phyloP scores from a whole-genome alignment of 2,113 vertebrate species.

The Gnathonemus echidnorhynchus region DNA sequence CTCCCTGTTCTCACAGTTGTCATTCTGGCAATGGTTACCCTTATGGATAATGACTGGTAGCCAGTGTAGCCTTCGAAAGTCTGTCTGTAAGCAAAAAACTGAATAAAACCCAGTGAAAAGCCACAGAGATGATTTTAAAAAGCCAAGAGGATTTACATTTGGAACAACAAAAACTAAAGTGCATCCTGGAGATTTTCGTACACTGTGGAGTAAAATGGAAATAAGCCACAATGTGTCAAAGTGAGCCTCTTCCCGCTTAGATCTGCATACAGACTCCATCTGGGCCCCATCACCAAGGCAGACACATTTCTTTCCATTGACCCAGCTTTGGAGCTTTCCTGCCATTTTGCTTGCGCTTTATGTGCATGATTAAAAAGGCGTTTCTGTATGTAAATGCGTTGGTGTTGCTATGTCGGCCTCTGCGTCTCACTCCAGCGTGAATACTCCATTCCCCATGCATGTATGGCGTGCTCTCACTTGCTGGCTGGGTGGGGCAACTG shows the following conservation, averaged over 20 bases:
- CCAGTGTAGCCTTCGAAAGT: background rate
- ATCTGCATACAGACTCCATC: background rate
- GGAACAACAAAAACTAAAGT: background rate
- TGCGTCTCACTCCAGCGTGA: background rate
- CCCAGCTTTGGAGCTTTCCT: background rate
- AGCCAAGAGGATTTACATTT: background rate
- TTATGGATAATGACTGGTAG: background rate
- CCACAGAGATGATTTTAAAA: background rate
- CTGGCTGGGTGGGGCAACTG: background rate
- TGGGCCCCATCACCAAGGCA: background rate
- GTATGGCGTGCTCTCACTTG: slow-evolving; percentile 23
- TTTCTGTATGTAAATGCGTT: background rate
- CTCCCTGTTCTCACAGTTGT: background rate
- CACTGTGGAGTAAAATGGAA: background rate
- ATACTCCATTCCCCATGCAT: background rate
- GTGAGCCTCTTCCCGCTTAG: background rate
- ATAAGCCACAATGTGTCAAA: background rate
- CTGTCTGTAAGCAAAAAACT: background rate
- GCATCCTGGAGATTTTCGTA: background rate
- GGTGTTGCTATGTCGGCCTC: background rate
- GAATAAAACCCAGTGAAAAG: background rate
- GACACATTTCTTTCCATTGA: background rate
- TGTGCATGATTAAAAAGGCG: background rate
- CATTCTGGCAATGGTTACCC: background rate
- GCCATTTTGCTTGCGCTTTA: background rate